Evolutionary conservation across 2,888 invertebrate genomes (phyloP), one percentile per base, ranked within the genome.

Genomic region (Dorcus parallelipipedus): DNA sequence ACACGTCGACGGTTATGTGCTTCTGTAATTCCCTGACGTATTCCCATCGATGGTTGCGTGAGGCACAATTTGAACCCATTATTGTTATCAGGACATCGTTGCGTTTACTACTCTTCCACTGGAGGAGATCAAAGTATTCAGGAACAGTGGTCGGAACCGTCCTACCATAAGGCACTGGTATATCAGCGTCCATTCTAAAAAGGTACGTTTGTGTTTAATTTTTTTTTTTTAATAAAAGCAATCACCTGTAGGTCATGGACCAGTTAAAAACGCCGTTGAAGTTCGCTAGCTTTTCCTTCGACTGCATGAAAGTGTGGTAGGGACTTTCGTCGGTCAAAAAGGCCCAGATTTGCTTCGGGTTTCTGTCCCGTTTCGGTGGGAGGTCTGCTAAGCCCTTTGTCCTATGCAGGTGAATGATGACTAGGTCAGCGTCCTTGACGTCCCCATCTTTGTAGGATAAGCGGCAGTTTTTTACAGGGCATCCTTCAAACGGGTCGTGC

Each of bases 281-380:
- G 33, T 81, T 73, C 2, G 71, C 67, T 2, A 81, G 68, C 1
- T 79, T 76, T 8, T 66, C 67, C 6, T 69, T 69, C 0, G 78
- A 67, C 41, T 79, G 64, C 0, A 82, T 69, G 68, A 88, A 87
- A 0, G 85, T 81, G 65, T 88, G 78, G 8, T 71, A 69, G 0
- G 89, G 88, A 14, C 87, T 84, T 74, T 89, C 89, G 65, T 89
- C 89, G 0, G 82, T 86, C 55, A 88, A 73, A 65, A 87, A 89
- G 47, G 89, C 82, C 89, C 89, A 90, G 63, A 84, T 81, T 73
- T 89, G 89, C 2, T 71, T 61, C 2, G 76, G 76, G 51, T 81
- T 78, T 2, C 80, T 76, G 23, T 71, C 38, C 0, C 76, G 76
- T 26, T 69, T 71, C 2, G 87, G 86, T 3, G 87, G 87, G 42